Evolutionary conservation across 2,113 vertebrate genomes (phyloP), one percentile per base, ranked within the genome.

Genomic region (Phylloscopus whistleri): DNA sequence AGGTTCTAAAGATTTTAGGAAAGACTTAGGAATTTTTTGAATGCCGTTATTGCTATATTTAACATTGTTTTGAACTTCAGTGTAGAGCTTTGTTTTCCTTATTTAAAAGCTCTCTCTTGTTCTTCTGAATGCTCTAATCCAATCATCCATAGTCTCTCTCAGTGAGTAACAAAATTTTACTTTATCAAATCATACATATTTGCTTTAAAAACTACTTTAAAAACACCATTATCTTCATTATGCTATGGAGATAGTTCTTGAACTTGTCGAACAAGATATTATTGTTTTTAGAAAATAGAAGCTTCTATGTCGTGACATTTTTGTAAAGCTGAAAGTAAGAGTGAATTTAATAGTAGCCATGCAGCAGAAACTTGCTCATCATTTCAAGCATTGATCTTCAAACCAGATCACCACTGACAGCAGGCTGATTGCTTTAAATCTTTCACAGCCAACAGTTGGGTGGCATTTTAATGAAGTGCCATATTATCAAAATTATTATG

Each of bases 121-220:
- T 97, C 91, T 96, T 94, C 87, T 93, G 72, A 96, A 91, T 92
- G 96, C 96, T 92, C 91, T 94, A 96, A 95, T 80, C 88, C 93
- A 83, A 93, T 96, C 92, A 96, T 89, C 96, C 85, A 51, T 97
- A 98, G 97, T 98, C 97, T 89, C 83, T 98, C 89, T 97, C 97
- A 96, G 98, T 98, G 98, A 98, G 98, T 98, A 98, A 93, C 59
- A 94, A 67, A 58, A 74, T 82, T 95, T 96, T 81, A 64, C 53
- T 94, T 81, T 85, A 88, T 92, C 51, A 49, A 92, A 33, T 89
- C 33, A n/a, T 92, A 46, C 4, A 13, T 78, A 56, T 27, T 84
- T 84, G 68, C 72, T 91, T 81, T 37, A 37, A 78, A 87, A 77
- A 37, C 33, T 33, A 35, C n/a, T 70, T 75, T 16, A 53, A 69